These are phyloP conservation scores for Axis porcinus DNA, from an alignment of 2,113 vertebrate genomes.

Conservation along the genomic window DNA sequence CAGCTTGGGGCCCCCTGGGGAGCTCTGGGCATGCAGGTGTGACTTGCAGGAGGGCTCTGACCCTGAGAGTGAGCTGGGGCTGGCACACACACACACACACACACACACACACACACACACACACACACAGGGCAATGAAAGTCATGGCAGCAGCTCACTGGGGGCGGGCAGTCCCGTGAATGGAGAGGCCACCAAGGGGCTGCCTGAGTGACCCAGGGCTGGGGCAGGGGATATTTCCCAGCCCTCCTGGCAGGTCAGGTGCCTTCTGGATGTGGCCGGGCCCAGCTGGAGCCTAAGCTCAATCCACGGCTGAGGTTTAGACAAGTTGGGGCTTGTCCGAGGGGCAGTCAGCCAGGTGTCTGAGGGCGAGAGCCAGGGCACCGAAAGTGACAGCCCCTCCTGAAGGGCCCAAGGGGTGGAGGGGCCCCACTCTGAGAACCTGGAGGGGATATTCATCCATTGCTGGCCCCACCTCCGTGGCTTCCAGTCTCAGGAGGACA, in stretches of 20 bases:
- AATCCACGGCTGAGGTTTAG: slow-evolving; percentile 52
- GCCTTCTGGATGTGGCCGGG: slow-evolving; percentile 12
- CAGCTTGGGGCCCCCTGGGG: not conserved
- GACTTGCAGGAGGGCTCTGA: not conserved
- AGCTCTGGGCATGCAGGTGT: not conserved
- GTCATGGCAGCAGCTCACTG: not conserved
- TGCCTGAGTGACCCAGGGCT: not conserved
- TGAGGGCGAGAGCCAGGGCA: not conserved
- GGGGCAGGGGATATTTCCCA: not conserved
- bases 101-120: not conserved
- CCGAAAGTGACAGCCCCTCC: not conserved
- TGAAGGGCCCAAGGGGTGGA: not conserved
- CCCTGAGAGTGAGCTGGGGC: not conserved
- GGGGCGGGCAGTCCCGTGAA: not conserved
- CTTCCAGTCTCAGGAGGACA: not conserved
- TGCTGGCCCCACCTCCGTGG: accelerated
- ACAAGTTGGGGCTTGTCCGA: slow-evolving; percentile 52
- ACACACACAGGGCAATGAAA: not conserved
- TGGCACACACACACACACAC: not conserved
- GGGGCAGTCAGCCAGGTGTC: slow-evolving; percentile 40
- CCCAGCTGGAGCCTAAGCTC: slow-evolving; percentile 68
- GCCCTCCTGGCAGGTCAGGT: slow-evolving; percentile 28
- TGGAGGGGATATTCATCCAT: not conserved
- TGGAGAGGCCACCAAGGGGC: not conserved
- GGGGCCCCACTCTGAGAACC: not conserved